Evolutionary conservation across 2,888 invertebrate species (phyloP).

Genomic region (Danaus chrysippus): DNA sequence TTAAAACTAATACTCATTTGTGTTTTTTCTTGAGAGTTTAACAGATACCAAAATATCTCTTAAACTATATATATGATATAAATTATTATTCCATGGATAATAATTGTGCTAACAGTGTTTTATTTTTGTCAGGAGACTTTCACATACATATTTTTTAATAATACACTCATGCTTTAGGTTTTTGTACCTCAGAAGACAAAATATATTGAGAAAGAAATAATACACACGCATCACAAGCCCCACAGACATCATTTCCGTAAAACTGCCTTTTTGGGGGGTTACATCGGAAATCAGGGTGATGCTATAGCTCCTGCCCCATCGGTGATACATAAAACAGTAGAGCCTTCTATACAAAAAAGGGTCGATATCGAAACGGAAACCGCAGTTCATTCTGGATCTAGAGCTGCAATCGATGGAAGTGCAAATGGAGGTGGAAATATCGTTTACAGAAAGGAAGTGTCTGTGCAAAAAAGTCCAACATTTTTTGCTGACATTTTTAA

Average conservation of each 20-base stretch:
- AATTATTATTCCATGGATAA: background rate
- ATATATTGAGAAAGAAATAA: conserved; percentile 51
- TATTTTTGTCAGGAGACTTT: background rate
- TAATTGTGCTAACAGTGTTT: conserved; percentile 16
- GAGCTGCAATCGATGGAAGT: conserved; percentile 33
- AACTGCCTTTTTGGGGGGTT: conserved; percentile 57
- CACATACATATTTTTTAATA: background rate
- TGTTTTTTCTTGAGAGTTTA: background rate
- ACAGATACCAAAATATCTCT: background rate
- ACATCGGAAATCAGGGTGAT: conserved; percentile 45
- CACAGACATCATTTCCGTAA: conserved; percentile 54
- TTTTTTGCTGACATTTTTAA: conserved; percentile 82
- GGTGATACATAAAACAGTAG: conserved; percentile 35
- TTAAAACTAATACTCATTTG: conserved; percentile 11
- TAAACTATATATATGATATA: conserved; percentile 1
- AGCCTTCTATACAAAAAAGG: conserved; percentile 53
- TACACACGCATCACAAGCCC: conserved; percentile 55
- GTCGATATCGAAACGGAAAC: conserved; percentile 52
- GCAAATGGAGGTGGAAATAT: conserved; percentile 39
- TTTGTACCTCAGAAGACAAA: conserved; percentile 48
- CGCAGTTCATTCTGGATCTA: conserved; percentile 38
- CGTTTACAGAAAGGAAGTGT: conserved; percentile 51
- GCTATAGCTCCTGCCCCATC: conserved; percentile 34
- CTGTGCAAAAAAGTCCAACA: conserved; percentile 56
- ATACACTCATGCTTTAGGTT: conserved; percentile 43